Conservation (phyloP, 2,888 invertebrate species). For the Dinocampus coccinellae region DNA sequence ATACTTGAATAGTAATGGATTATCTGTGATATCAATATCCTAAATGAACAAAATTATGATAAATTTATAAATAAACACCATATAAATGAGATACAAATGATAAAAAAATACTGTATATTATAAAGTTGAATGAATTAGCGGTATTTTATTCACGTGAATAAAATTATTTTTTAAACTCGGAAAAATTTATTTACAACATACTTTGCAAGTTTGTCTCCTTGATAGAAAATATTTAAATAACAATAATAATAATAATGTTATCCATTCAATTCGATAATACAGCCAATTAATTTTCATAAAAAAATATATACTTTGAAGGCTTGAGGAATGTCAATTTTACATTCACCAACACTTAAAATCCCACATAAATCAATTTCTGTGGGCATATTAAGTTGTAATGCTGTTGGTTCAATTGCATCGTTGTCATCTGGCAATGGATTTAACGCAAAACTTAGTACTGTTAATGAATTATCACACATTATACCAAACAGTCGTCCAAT, state of each 20-base stretch:
- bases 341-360: conserved; percentile 77
- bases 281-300: background rate
- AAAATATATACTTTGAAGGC: conserved; percentile 72
- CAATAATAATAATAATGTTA: too few species aligned
- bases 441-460: conserved; percentile 79
- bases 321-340: conserved; percentile 74
- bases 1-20: conserved; percentile 78
- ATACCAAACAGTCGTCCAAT: conserved; percentile 83
- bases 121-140: too few species aligned
- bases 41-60: conserved; percentile 52
- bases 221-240: background rate
- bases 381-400: conserved; percentile 77
- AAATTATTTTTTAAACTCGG: too few species aligned
- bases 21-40: conserved; percentile 85
- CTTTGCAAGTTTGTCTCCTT: too few species aligned
- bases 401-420: conserved; percentile 70
- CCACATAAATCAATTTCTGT: conserved; percentile 85
- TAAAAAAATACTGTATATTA: too few species aligned
- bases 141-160: too few species aligned
- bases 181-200: too few species aligned
- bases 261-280: background rate
- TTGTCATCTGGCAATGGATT: conserved; percentile 73
- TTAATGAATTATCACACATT: conserved; percentile 79
- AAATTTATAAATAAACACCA: too few species aligned
- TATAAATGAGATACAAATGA: too few species aligned